A percentile compares a stretch with the other conserved stretches of the same genome.
Evolutionary conservation across 1,140 invertebrate species (phyloP).

Genomic region (Ostrea denselamellosa): DNA sequence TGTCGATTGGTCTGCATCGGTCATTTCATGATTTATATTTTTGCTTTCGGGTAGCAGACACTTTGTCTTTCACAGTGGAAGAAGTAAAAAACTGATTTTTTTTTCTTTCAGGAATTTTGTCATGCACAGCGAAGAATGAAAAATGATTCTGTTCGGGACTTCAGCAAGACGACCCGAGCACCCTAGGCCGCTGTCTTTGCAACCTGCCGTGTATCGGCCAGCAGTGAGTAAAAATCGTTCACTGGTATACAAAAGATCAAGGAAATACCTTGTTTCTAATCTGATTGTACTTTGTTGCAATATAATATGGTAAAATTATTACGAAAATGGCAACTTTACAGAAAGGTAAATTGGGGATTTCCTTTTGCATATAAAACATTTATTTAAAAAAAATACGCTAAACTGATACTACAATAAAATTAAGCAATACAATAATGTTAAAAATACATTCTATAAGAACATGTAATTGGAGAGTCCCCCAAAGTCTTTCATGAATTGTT

Average conservation of each 20-base stretch:
- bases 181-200: background rate
- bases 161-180: conserved; percentile 1
- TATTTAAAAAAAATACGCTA: no score
- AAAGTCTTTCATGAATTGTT: background rate
- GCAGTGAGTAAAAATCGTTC: background rate
- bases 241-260: no score
- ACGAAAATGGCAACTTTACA: no score
- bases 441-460: background rate
- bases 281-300: no score
- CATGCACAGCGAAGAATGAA: background rate
- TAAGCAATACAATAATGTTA: background rate
- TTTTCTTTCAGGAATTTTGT: background rate
- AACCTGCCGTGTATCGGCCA: background rate
- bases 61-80: background rate
- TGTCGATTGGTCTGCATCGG: background rate
- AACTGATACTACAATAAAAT: no score
- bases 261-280: no score
- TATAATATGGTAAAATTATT: no score
- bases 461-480: background rate
- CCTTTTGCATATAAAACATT: no score
- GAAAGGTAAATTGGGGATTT: no score
- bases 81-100: background rate
- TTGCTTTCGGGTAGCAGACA: background rate
- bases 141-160: conserved; percentile 4
- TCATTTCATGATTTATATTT: background rate